Conservation (phyloP, 2,797 vertebrate genomes). For the Rhinatrema bivittatum region DNA sequence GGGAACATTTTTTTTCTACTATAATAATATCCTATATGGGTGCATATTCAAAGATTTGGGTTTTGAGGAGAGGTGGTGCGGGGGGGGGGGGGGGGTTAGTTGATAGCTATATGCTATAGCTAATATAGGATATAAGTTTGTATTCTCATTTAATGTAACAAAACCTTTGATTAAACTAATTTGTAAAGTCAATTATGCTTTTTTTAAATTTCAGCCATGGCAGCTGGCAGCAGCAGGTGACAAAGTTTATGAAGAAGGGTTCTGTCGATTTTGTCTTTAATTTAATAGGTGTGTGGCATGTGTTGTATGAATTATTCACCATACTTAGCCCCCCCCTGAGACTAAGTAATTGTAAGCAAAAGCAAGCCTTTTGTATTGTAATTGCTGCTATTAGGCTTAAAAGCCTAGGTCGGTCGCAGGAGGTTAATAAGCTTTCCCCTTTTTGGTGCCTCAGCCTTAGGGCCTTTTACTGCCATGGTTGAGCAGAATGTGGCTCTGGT, state of each 20-base stretch:
- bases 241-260: constrained; percentile 9
- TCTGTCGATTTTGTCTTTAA: constrained; percentile 2
- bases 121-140: too few relatives aligned
- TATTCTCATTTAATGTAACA: too few relatives aligned
- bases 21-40: too few relatives aligned
- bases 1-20: too few relatives aligned
- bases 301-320: constrained; percentile 25
- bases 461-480: constrained; percentile 3
- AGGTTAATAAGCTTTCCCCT: constrained; percentile 5
- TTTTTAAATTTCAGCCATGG: constrained; percentile 6
- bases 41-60: too few relatives aligned
- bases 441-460: constrained; percentile 4
- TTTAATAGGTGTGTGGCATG: constrained; percentile 4
- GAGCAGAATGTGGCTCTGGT: constrained; percentile 3
- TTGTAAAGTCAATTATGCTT: too few relatives aligned
- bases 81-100: too few relatives aligned
- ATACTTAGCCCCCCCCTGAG: neutral
- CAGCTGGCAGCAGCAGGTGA: constrained; percentile 25
- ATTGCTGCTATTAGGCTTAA: constrained; percentile 25
- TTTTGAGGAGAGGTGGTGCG: too few relatives aligned
- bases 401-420: constrained; percentile 9
- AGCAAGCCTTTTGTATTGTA: constrained; percentile 19
- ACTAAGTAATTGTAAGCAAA: constrained; percentile 12
- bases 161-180: too few relatives aligned
- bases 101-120: too few relatives aligned